These are phyloP conservation scores for Piaya cayana DNA, from an alignment of 2,113 vertebrate species.

Conservation along the genomic window DNA sequence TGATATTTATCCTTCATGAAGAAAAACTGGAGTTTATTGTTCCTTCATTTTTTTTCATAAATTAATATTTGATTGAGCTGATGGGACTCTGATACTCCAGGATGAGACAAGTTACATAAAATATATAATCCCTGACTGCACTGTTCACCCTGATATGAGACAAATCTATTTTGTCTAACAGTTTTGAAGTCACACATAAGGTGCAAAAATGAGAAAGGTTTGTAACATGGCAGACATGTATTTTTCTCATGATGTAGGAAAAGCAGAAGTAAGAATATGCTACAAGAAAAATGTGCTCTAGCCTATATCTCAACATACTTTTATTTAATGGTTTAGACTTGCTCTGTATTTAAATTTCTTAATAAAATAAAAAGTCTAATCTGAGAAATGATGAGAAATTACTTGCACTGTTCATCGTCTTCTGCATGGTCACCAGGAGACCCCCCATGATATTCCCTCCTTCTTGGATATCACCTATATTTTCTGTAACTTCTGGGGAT, in stretches of 20 bases:
- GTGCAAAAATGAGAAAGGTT: not conserved
- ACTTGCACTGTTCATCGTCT: not conserved
- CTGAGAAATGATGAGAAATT: not conserved
- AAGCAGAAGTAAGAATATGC: not conserved
- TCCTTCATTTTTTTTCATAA: not conserved
- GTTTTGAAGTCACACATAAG: not conserved
- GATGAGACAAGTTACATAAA: not conserved
- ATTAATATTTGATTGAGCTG: not conserved
- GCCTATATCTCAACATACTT: not conserved
- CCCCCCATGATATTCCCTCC: fast-evolving
- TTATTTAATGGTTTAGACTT: not conserved
- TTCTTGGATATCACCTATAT: not conserved
- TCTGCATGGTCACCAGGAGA: not conserved
- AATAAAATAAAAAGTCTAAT: not conserved
- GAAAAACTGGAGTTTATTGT: not conserved
- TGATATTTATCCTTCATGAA: not conserved
- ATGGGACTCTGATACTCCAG: not conserved
- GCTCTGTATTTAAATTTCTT: not conserved
- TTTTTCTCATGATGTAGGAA: not conserved
- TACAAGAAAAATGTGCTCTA: not conserved
- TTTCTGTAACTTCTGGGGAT: not conserved
- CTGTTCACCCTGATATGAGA: not conserved
- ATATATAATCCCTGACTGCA: not conserved
- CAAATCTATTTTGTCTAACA: not conserved
- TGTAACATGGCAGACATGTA: not conserved